Conservation (phyloP, 2,888 invertebrate species). For the Rhagophthalmus giganteus region DNA sequence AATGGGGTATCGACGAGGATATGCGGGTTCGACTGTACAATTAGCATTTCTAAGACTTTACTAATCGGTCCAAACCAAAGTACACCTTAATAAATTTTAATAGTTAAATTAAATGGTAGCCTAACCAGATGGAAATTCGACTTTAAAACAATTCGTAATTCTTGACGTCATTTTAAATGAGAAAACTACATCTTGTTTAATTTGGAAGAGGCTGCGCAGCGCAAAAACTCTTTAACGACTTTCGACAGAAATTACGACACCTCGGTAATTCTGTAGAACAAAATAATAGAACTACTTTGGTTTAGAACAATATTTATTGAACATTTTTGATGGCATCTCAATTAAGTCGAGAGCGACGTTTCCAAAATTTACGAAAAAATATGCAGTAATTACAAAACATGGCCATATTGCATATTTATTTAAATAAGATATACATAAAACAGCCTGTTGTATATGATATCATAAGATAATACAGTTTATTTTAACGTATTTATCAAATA, state of each 20-base stretch:
- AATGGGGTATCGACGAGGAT: too few species aligned
- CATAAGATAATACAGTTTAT: slow-evolving; percentile 39
- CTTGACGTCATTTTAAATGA: too few species aligned
- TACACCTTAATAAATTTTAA: too few species aligned
- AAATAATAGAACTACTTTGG: background rate
- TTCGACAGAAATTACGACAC: background rate
- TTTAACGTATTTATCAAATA: slow-evolving; percentile 37
- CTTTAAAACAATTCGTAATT: background rate
- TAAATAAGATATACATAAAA: slow-evolving; percentile 48
- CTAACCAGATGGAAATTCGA: too few species aligned
- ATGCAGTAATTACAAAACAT: slow-evolving; percentile 41
- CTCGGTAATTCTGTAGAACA: background rate
- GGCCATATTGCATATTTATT: slow-evolving; percentile 49
- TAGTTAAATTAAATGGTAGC: too few species aligned
- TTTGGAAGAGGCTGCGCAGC: too few species aligned
- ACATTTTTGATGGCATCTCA: slow-evolving; percentile 42
- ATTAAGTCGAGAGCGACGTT: slow-evolving; percentile 34
- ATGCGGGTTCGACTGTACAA: too few species aligned
- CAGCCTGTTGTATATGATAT: slow-evolving; percentile 45
- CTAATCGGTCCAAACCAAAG: too few species aligned
- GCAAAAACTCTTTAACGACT: background rate
- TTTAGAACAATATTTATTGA: slow-evolving; percentile 37
- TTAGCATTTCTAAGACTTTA: too few species aligned
- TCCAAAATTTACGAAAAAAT: slow-evolving; percentile 33
- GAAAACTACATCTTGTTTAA: too few species aligned